These are phyloP conservation scores for Catharus bicknelli DNA, from an alignment of 2,113 vertebrate species.

Conservation along the genomic window DNA sequence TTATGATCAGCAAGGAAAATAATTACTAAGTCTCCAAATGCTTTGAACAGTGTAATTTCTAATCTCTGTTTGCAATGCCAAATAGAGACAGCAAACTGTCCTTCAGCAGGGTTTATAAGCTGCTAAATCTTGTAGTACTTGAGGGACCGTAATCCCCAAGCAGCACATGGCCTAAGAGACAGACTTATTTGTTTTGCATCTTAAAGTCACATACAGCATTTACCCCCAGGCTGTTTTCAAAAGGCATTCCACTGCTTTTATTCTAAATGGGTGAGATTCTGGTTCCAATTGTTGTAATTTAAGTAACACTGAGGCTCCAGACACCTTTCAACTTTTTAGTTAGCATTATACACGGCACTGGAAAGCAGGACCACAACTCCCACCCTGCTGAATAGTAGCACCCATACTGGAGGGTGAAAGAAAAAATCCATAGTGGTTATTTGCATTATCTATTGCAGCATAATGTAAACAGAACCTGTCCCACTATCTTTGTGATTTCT, in stretches of 20 bases:
- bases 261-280: background rate
- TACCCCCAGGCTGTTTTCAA: background rate
- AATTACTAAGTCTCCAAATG: background rate
- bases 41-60: background rate
- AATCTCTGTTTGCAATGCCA: background rate
- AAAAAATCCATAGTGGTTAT: background rate
- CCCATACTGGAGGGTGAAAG: background rate
- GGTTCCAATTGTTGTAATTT: background rate
- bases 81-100: constrained; percentile 9
- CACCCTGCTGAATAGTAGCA: rapidly evolving
- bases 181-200: background rate
- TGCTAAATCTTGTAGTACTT: constrained; percentile 43
- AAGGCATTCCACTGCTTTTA: background rate
- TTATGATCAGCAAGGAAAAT: background rate
- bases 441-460: background rate
- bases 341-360: background rate
- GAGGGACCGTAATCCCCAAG: constrained; percentile 36
- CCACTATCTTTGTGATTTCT: background rate
- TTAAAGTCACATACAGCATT: background rate
- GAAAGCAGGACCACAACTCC: background rate
- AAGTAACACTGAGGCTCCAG: background rate
- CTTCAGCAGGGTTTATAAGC: constrained; percentile 20
- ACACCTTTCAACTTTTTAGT: background rate
- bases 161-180: constrained; percentile 8
- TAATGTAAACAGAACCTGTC: background rate